Evolutionary conservation across 2,888 invertebrate genomes (phyloP), one percentile per base, ranked within the genome.

Genomic region (Nomada ruficornis): DNA sequence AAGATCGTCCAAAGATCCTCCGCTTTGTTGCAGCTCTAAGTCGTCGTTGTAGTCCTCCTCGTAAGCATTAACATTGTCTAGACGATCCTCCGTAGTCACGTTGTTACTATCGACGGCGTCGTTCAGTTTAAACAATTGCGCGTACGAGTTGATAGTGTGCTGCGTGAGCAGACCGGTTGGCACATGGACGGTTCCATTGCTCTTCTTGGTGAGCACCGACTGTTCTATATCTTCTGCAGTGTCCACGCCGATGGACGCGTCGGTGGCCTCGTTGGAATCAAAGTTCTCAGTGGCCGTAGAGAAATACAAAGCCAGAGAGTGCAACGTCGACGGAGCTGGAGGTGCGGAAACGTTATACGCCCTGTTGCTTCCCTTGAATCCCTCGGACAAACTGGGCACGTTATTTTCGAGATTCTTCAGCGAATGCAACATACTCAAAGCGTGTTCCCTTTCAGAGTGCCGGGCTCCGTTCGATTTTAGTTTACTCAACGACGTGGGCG

Each of bases 281-380:
- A 90, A 91, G 50, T 91, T 91, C 87, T 96, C 96, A 81, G 96
- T 94, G 85, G 96, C 96, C 11, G 96, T 96, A 2, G 97, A 97
- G 91, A 97, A 97, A 91, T 97, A 98, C 85, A 97, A 95, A 0
- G 97, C 97, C 62, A 98, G 92, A 0, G 97, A 96, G 87, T 97
- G 97, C 15, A 97, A 94, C 0, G 97, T 96, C 91, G 97, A 96
- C 0, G 97, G 97, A 0, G 97, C 97, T 0, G 96, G 95, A 0
- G 97, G 97, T 20, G 96, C 96, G 2, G 97, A 96, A 11, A 96
- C 95, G 9, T 69, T 77, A 0, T 50, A 47, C 0, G 10, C 3
- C 9, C 15, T 63, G 0, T 20, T 75, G 10, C 29, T 59, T 0
- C 9, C 36, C 9, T 55, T 77, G 0, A 36, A 47, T 1, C 26